These are phyloP conservation scores for Erebia ligea DNA, from an alignment of 2,888 invertebrate genomes.

Conservation along the genomic window DNA sequence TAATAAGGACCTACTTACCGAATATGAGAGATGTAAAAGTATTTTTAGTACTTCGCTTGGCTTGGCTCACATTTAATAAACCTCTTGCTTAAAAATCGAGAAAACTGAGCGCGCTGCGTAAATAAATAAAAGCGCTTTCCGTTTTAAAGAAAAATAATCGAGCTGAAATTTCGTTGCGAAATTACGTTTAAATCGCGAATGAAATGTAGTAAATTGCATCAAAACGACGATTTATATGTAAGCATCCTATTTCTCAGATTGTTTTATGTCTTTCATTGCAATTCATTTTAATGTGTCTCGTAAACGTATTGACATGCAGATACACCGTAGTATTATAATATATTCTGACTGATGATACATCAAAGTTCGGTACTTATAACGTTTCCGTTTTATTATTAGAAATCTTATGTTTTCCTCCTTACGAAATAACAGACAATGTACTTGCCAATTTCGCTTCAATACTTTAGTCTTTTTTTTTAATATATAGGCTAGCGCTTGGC, in stretches of 20 bases:
- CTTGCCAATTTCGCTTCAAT: constrained; percentile 1
- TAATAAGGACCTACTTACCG: too few relatives aligned
- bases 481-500: too few relatives aligned
- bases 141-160: background rate
- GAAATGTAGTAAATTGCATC: background rate
- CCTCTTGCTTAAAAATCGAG: too few relatives aligned
- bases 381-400: background rate
- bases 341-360: background rate
- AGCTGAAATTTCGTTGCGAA: background rate
- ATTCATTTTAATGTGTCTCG: constrained; percentile 1
- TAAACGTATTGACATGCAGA: background rate
- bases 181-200: background rate
- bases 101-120: too few relatives aligned
- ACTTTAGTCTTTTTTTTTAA: too few relatives aligned
- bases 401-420: background rate
- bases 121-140: too few relatives aligned
- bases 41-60: too few relatives aligned
- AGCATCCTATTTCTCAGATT: constrained; percentile 7
- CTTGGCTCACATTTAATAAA: too few relatives aligned
- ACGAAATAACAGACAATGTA: background rate
- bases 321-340: too few relatives aligned
- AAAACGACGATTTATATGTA: background rate
- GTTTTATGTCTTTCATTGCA: background rate
- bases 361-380: background rate
- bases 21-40: too few relatives aligned